Evolutionary conservation across 2,797 vertebrate species (phyloP), one percentile per base, ranked within the genome.

Genomic region (Sternarchorhynchus goeldii): DNA sequence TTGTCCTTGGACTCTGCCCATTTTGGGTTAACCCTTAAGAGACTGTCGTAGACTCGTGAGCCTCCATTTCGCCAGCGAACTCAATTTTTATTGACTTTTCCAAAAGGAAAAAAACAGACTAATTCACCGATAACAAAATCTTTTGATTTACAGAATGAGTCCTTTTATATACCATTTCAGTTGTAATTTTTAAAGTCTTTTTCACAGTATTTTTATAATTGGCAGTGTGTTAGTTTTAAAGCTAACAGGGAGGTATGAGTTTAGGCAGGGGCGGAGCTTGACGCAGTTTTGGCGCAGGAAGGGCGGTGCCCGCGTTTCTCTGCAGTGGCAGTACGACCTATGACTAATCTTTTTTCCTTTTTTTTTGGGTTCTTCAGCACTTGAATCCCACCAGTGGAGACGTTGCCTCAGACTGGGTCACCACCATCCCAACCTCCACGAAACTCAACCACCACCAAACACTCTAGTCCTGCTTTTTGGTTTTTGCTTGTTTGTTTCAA

Each of bases 231-330:
- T 14, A 55, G 16, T 29, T 14, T 32, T 55, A 8, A 6, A 6
- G 60, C 39, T 66, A 66, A 41, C 34, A 56, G 45, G 57, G 67
- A 81, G 63, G 39, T 70, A 53, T 62, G 17, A 77, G 67, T 80
- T 74, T 73, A 20, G 75, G 10, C 57, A 70, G 41, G 91, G 93
- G 92, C 82, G 93, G 89, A 92, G 93, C 91, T 91, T 94, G 93
- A 84, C 91, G 92, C 92, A 94, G 90, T 93, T 92, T 63, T 86
- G 91, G 88, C 91, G 92, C 92, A 93, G 88, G 64, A 90, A 92
- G 93, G 93, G 93, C 90, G 93, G 91, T 83, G 86, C 89, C 91
- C 82, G 21, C 81, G 90, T 88, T 92, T 89, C 79, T 79, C 91
- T 90, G 93, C 93, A 93, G 91, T 92, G 88, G 90, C 78, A 82